Base-by-base conservation (phyloP, 2,888 invertebrate species). In the Macaria liturata region DNA sequence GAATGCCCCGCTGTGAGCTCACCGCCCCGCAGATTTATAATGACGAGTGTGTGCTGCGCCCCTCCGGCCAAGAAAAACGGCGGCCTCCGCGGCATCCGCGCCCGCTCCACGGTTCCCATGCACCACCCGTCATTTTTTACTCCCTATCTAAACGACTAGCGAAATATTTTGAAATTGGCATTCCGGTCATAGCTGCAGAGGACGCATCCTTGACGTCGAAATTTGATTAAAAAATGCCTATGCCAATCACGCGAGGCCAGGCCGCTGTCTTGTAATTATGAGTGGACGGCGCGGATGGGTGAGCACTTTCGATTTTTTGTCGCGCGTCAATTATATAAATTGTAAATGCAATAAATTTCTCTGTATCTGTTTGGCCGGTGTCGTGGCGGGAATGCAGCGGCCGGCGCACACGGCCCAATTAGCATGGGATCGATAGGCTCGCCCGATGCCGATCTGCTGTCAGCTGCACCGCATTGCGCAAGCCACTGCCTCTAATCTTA, bases 251-350 rank as follows among this genome's bases (percentile, higher is more conserved):
- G 20, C 20, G 68, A 74, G 72, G 75, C 76, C 74, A 69, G 68
- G 59, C 78, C 73, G 77, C 80, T 77, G 82, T 75, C 74, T 75
- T 76, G 84, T 88, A 90, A 89, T 91, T 88, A 86, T 84, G 72
- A 72, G 75, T 84, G 85, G 86, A 83, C 83, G 80, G 80, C 74
- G 80, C 71, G 76, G 82, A 82, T 82, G 83, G 81, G 86, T 86
- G 86, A 83, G 84, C 81, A 86, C 85, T 87, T 79, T 87, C 83
- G 83, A 84, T 87, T 90, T 89, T 91, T 90, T 89, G 88, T 84
- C 81, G 83, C 84, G 80, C 81, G 90, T 91, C 90, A 91, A 91
- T 91, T 92, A 91, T 91, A 89, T 89, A 89, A 88, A 91, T 89
- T 87, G 88, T 87, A 85, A 81, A 85, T 86, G 91, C 86, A 90